Evolutionary conservation across 2,113 vertebrate species (phyloP), one percentile per base, ranked within the genome.

Genomic region (Haemorhous mexicanus): DNA sequence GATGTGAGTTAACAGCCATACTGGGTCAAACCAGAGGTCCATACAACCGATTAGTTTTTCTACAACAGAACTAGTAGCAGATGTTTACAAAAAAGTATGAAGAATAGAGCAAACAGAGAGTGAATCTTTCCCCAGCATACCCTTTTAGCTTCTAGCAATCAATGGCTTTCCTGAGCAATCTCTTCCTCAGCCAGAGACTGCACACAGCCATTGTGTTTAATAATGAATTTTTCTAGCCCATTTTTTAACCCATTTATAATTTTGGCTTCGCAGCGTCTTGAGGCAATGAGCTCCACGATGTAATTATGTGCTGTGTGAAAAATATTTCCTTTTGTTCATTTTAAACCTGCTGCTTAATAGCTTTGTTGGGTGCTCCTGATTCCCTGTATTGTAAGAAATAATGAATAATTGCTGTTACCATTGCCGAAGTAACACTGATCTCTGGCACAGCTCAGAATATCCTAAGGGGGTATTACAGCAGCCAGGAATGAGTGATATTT

Each of bases 181-280:
- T 94, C 88, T 76, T 88, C 68, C 83, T 88, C 75, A 93, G 85
- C 37, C 75, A 80, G 75, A 91, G 55, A 76, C 66, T 84, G 72
- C 63, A 88, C 28, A 35, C 43, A 88, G 67, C n/a, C 88, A 66
- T 88, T 86, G 79, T 90, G 79, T 55, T 94, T 92, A 92, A 92
- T 88, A 94, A 94, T 80, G 72, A 92, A 80, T 92, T 96, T 74
- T 89, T 93, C 88, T 74, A 86, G 83, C 21, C 83, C 67, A 85
- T 96, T 90, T 96, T 87, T 78, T 87, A 91, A 90, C 78, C 82
- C 88, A 92, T 95, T 95, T 94, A 78, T 91, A 96, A 93, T 94
- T 95, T 76, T 83, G 88, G 67, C 67, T 90, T 92, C 79, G 83
- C 28, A 82, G 90, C 59, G 90, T 93, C 85, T 94, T 73, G 85